Evolutionary conservation across 1,140 invertebrate species (phyloP).

Genomic region (Drosophila lacteicornis): DNA sequence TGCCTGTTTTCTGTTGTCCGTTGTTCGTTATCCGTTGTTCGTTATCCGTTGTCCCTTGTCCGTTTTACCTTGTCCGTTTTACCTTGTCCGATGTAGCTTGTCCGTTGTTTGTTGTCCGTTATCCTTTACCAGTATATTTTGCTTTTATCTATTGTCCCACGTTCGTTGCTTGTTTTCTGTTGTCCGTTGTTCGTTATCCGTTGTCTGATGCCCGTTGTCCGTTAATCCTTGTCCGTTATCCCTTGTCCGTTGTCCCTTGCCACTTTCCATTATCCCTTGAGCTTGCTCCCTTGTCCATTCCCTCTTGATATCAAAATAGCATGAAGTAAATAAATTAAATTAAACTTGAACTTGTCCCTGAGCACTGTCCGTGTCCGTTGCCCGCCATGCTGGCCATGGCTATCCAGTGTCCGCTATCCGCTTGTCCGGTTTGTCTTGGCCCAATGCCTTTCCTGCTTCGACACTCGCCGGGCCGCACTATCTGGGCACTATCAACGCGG

Average conservation of each 20-base stretch:
- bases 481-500: slow-evolving; percentile 20
- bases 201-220: background rate
- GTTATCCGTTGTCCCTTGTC: background rate
- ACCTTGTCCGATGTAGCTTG: background rate
- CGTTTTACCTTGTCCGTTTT: background rate
- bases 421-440: slow-evolving; percentile 5
- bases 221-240: background rate
- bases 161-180: too few relatives aligned
- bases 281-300: too few relatives aligned
- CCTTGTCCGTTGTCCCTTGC: background rate
- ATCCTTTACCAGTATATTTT: too few relatives aligned
- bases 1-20: background rate
- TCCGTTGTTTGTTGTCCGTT: background rate
- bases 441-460: slow-evolving; percentile 57
- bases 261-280: background rate
- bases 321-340: background rate
- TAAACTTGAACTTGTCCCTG: slow-evolving; percentile 34
- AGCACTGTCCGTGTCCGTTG: background rate
- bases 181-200: background rate
- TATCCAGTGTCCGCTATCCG: background rate
- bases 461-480: slow-evolving; percentile 8
- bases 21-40: background rate
- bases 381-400: background rate
- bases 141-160: background rate
- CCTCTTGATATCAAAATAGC: background rate